Evolutionary conservation across 2,113 vertebrate genomes (phyloP).

Genomic region (Opisthocomus hoazin): DNA sequence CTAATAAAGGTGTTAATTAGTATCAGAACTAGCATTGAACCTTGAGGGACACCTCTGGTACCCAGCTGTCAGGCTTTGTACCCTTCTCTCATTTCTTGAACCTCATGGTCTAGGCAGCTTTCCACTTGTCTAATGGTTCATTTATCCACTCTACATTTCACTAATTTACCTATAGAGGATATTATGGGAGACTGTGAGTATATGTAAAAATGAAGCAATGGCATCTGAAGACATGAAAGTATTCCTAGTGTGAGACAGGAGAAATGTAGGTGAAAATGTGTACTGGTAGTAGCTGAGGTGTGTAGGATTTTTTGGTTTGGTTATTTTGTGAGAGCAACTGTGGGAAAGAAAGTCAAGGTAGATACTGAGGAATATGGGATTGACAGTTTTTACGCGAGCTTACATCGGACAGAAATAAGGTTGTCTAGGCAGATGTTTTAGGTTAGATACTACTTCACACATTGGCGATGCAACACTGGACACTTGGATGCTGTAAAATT

Average conservation of each 20-base stretch:
- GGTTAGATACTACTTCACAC: background rate
- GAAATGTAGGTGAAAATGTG: background rate
- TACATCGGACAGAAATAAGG: background rate
- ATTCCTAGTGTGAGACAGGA: background rate
- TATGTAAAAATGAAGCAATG: background rate
- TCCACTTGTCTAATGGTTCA: background rate
- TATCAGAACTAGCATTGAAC: background rate
- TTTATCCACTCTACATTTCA: background rate
- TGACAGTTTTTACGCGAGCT: background rate
- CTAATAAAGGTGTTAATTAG: background rate
- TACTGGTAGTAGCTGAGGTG: background rate
- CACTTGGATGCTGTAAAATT: background rate
- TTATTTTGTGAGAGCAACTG: background rate
- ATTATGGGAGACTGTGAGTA: background rate
- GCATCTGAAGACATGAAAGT: background rate
- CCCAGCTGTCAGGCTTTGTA: background rate
- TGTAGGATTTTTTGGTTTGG: background rate
- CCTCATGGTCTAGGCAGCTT: background rate
- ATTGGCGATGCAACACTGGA: background rate
- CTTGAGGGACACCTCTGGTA: background rate
- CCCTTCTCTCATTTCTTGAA: background rate
- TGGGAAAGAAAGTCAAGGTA: background rate
- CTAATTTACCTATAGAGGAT: background rate
- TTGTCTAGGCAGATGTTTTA: background rate
- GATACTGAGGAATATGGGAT: background rate